Evolutionary conservation across 2,113 vertebrate species (phyloP), one percentile per base, ranked within the genome.

Genomic region (Xiphophorus couchianus): DNA sequence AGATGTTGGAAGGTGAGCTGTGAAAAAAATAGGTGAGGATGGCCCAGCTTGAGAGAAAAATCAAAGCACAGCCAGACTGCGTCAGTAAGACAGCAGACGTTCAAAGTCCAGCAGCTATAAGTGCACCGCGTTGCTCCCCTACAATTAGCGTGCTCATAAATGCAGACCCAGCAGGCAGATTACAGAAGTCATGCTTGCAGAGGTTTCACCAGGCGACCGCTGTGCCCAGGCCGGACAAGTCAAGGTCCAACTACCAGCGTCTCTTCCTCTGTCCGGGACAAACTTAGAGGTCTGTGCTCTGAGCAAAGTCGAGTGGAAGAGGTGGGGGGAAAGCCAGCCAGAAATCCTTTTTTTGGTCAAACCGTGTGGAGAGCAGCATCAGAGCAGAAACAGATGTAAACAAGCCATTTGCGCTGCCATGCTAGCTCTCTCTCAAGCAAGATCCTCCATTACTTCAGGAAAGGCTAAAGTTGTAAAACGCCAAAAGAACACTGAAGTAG

Each of bases 131-230:
- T 88, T 58, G 74, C 89, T 91, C 39, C 94, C 93, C 90, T 94
- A 44, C 93, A 94, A 95, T 94, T 93, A 94, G 90, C 85, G 80
- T 83, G 78, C 86, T 92, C 81, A 65, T 93, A 94, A 94, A 90
- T 93, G 93, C 84, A 95, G 93, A 86, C 89, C 89, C 88, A 61
- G 81, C 89, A 84, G 83, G 91, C 92, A 90, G 93, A 94, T 94
- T 93, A 94, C 91, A 94, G 90, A 93, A 92, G 89, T 82, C 81
- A 37, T 85, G 77, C 76, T 67, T 69, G 76, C 51, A 79, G 86
- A 92, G 90, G 91, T 88, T 89, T 88, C 28, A 8, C 84, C 83
- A 78, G 33, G 74, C 72, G 78, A 90, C 91, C 90, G 76, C 90
- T 84, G 80, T 30, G 17, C 75, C 84, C 75, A 66, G 66, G 30